A percentile compares a stretch with the other conserved stretches of the same genome.
phyloP scores from a whole-genome alignment of 2,888 invertebrate genomes.

The Papilio elwesi region DNA sequence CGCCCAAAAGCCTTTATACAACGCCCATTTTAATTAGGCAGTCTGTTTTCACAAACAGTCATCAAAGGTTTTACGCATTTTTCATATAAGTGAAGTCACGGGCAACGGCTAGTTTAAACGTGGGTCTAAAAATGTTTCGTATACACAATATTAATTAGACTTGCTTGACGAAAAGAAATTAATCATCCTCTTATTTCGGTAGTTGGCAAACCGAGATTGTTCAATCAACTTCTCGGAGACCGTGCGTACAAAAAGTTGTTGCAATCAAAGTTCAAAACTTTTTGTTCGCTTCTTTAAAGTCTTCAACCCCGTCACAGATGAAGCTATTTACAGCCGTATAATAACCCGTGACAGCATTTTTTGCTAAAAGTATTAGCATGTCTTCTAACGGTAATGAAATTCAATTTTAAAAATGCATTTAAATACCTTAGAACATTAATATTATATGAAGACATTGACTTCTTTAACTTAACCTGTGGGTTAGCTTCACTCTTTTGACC shows the following conservation, averaged over 20 bases:
- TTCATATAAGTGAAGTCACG: too few relatives aligned
- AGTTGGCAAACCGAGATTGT: neutral
- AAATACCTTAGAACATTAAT: neutral
- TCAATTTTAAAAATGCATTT: neutral
- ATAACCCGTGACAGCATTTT: neutral
- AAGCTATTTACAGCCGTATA: constrained; percentile 3
- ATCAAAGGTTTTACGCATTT: too few relatives aligned
- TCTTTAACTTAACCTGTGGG: too few relatives aligned
- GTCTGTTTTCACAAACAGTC: too few relatives aligned
- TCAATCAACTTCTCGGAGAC: neutral
- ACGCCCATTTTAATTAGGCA: too few relatives aligned
- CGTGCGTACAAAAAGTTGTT: neutral
- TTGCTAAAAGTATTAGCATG: neutral
- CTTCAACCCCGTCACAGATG: neutral
- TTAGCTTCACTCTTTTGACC: too few relatives aligned
- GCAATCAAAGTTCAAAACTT: constrained; percentile 11
- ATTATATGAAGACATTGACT: too few relatives aligned
- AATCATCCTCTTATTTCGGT: neutral
- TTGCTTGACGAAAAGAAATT: neutral
- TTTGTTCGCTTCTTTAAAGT: neutral
- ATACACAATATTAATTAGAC: neutral
- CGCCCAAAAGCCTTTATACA: too few relatives aligned
- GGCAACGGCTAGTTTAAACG: too few relatives aligned
- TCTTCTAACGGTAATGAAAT: constrained; percentile 2
- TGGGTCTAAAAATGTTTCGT: neutral